Conservation (phyloP, 2,888 invertebrate species). For the Peribatodes rhomboidaria region DNA sequence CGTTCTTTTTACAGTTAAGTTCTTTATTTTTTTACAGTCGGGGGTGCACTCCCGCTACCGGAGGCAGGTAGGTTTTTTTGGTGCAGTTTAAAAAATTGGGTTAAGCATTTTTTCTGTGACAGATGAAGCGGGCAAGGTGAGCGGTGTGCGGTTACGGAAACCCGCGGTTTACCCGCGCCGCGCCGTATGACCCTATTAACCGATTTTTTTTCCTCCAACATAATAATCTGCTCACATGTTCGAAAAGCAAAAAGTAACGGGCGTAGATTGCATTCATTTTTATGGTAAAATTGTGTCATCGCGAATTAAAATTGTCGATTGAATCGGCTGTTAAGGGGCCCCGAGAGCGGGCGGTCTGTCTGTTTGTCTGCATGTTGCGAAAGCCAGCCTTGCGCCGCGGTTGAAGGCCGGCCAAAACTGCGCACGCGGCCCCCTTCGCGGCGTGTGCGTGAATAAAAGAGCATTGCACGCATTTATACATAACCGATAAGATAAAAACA, state of each 20-base stretch:
- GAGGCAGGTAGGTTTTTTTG: conserved; percentile 81
- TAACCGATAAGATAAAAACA: conserved; percentile 64
- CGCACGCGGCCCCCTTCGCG: conserved; percentile 62
- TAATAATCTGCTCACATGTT: conserved; percentile 76
- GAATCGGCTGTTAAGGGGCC: conserved; percentile 51
- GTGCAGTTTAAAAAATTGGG: conserved; percentile 76
- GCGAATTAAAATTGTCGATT: conserved; percentile 35
- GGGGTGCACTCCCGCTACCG: conserved; percentile 76
- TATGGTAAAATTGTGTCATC: conserved; percentile 24
- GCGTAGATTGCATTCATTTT: conserved; percentile 40
- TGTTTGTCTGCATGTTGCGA: conserved; percentile 74
- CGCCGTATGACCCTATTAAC: conserved; percentile 76
- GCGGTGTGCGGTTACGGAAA: conserved; percentile 84
- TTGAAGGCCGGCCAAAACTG: conserved; percentile 79
- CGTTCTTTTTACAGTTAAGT: conserved; percentile 72
- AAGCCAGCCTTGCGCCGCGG: conserved; percentile 77
- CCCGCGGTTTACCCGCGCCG: conserved; percentile 68
- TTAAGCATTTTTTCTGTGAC: conserved; percentile 74
- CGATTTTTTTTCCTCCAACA: conserved; percentile 61
- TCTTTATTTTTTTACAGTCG: conserved; percentile 52
- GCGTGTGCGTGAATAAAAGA: conserved; percentile 65
- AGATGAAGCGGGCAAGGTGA: conserved; percentile 80
- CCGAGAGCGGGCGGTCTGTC: conserved; percentile 61
- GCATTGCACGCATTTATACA: conserved; percentile 64
- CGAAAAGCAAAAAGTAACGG: conserved; percentile 50